Percentiles rank a stretch among this genome's conserved stretches.
Conservation (phyloP, 2,113 vertebrate species). For the Gadus macrocephalus region DNA sequence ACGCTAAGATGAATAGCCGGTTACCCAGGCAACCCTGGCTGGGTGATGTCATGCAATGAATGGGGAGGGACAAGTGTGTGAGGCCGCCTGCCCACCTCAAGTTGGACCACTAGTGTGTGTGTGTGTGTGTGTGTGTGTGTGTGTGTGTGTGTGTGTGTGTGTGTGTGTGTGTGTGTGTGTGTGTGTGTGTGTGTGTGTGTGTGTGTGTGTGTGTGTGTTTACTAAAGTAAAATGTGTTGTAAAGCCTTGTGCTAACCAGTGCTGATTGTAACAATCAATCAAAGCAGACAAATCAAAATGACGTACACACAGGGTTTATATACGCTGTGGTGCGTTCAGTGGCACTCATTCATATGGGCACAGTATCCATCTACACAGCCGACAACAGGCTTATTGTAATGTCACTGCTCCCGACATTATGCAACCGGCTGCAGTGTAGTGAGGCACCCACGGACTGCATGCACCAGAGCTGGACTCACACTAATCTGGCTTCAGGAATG, state of each 20-base stretch:
- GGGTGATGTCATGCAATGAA: slow-evolving; percentile 10
- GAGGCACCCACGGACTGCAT: background rate
- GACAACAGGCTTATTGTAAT: background rate
- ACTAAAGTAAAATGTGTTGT: background rate
- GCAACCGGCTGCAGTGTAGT: background rate
- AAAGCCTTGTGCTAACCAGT: too few species aligned
- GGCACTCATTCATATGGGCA: background rate
- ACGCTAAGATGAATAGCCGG: slow-evolving; percentile 10
- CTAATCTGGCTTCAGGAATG: background rate
- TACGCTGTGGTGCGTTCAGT: background rate
- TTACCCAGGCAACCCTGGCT: slow-evolving; percentile 9
- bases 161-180: background rate
- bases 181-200: background rate
- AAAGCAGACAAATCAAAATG: background rate
- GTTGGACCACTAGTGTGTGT: background rate
- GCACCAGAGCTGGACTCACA: background rate
- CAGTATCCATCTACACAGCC: background rate
- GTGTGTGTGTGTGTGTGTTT: background rate
- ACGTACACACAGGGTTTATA: background rate
- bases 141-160: slow-evolving; percentile 1
- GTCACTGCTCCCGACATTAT: background rate
- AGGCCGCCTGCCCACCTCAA: background rate
- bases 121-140: background rate
- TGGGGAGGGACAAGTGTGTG: background rate
- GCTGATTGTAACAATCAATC: background rate